phyloP scores from a whole-genome alignment of 2,797 vertebrate genomes.

The Cottoperca gobio region DNA sequence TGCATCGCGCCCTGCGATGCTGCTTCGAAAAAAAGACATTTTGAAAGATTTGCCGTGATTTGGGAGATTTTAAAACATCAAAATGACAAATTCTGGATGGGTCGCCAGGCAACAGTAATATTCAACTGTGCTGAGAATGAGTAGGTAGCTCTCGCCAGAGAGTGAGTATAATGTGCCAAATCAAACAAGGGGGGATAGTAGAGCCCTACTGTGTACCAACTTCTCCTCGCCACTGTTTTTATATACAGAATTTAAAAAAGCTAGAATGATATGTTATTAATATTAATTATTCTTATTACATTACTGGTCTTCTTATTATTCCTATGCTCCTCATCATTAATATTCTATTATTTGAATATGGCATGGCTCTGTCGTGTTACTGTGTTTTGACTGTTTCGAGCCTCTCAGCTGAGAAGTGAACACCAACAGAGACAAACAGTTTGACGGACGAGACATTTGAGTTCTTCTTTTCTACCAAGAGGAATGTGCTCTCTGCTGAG shows the following conservation, averaged over 20 bases:
- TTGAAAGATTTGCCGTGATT: slow-evolving; percentile 24
- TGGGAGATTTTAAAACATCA: slow-evolving; percentile 32
- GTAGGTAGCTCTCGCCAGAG: slow-evolving; percentile 69
- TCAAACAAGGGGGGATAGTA: slow-evolving; percentile 74
- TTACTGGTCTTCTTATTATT: slow-evolving; percentile 81
- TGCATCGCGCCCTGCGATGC: slow-evolving; percentile 25
- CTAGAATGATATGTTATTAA: slow-evolving; percentile 84
- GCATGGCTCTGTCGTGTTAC: slow-evolving; percentile 89
- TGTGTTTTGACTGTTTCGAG: slow-evolving; percentile 89
- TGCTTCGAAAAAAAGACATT: slow-evolving; percentile 11
- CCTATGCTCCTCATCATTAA: slow-evolving; percentile 76
- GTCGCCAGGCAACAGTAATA: slow-evolving; percentile 64
- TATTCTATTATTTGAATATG: slow-evolving; percentile 84
- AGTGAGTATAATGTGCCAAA: slow-evolving; percentile 85
- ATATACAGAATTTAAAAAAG: slow-evolving; percentile 76
- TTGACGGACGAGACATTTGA: slow-evolving; percentile 56
- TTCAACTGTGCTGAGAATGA: slow-evolving; percentile 70
- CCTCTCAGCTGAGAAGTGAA: slow-evolving; percentile 78
- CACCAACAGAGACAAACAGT: slow-evolving; percentile 66
- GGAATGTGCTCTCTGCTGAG: slow-evolving; percentile 66
- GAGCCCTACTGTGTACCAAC: slow-evolving; percentile 82
- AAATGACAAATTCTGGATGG: slow-evolving; percentile 59
- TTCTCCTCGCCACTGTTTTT: slow-evolving; percentile 81
- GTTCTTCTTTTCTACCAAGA: slow-evolving; percentile 72
- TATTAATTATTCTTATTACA: slow-evolving; percentile 81